These are phyloP conservation scores for Drosophila kepulauana DNA, from an alignment of 1,140 invertebrate species.

Conservation along the genomic window DNA sequence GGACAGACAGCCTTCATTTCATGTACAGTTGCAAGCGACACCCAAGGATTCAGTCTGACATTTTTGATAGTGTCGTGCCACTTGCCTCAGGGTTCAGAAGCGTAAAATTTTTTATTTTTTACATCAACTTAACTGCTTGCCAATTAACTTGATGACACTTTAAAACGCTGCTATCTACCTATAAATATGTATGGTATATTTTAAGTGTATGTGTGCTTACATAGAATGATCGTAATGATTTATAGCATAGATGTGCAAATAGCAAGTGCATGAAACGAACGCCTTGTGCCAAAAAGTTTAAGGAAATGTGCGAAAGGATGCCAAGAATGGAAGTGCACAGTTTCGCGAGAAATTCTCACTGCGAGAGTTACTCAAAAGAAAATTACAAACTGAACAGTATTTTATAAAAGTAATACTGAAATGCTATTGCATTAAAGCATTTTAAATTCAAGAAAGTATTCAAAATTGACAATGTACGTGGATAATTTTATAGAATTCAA, in stretches of 20 bases:
- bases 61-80: constrained; percentile 33
- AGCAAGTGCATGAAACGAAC: constrained; percentile 32
- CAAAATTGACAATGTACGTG: too few relatives aligned
- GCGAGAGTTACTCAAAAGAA: constrained; percentile 10
- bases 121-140: constrained; percentile 41
- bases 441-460: too few relatives aligned
- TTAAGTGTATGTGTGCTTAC: background rate
- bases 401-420: too few relatives aligned
- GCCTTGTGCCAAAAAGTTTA: constrained; percentile 39
- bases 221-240: constrained; percentile 44
- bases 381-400: too few relatives aligned
- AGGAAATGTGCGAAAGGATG: constrained; percentile 31
- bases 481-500: too few relatives aligned
- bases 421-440: too few relatives aligned
- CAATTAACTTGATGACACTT: constrained; percentile 60
- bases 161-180: constrained; percentile 29
- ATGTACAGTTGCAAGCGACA: constrained; percentile 31
- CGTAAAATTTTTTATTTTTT: constrained; percentile 24
- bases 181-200: background rate
- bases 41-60: background rate
- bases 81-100: constrained; percentile 23
- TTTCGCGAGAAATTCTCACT: background rate
- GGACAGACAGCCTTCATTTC: background rate
- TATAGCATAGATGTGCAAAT: constrained; percentile 39
- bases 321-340: constrained; percentile 36